A percentile compares a stretch with the other conserved stretches of the same genome.
These are phyloP conservation scores for Naja naja DNA, from an alignment of 2,113 vertebrate species.

Conservation along the genomic window DNA sequence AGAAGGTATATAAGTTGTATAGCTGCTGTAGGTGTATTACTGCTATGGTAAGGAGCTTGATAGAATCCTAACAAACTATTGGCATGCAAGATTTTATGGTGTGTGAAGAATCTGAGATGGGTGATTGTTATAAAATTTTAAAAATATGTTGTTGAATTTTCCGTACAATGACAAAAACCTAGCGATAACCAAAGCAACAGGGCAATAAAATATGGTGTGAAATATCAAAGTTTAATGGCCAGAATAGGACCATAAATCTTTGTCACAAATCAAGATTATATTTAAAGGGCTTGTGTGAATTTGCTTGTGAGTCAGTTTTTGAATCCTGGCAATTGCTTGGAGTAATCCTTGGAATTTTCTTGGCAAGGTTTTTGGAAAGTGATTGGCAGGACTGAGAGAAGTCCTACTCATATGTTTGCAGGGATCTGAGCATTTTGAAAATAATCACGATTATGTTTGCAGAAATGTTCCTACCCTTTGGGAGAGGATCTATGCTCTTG, in stretches of 20 bases:
- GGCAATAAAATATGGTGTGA: not conserved
- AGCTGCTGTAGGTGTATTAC: not conserved
- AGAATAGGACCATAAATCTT: not conserved
- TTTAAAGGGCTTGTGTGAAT: not conserved
- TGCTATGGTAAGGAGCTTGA: not conserved
- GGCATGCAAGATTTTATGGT: not conserved
- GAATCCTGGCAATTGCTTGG: too few relatives aligned
- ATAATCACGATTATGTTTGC: not conserved
- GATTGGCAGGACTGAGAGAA: too few relatives aligned
- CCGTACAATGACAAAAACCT: not conserved
- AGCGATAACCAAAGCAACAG: not conserved
- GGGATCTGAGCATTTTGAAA: not conserved
- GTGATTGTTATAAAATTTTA: not conserved
- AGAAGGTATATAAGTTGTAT: not conserved
- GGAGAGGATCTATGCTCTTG: not conserved
- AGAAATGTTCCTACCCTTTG: not conserved
- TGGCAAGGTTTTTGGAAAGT: too few relatives aligned
- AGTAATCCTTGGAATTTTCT: too few relatives aligned
- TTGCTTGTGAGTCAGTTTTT: not conserved
- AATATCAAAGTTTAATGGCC: conserved; percentile 9
- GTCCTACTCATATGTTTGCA: not conserved
- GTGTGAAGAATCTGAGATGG: not conserved
- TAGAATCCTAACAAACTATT: not conserved
- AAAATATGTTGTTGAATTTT: conserved; percentile 15
- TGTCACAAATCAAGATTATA: conserved; percentile 1